phyloP scores from a whole-genome alignment of 2,888 invertebrate species.

The Petrophora chlorosata region DNA sequence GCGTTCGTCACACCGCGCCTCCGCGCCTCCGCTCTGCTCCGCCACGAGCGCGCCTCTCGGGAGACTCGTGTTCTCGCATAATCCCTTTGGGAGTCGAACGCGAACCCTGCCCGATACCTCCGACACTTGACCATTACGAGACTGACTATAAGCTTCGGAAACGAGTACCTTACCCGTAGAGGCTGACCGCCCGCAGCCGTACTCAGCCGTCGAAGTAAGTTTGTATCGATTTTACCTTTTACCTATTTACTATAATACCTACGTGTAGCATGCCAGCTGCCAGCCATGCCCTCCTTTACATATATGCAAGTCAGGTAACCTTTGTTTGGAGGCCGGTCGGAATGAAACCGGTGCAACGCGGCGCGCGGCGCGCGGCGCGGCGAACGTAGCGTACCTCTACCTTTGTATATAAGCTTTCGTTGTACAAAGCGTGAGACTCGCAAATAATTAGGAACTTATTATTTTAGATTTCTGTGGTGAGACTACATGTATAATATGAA shows the following conservation, averaged over 20 bases:
- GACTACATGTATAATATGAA: no score
- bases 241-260: no score
- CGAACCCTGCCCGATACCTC: slow-evolving; percentile 11
- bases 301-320: background rate
- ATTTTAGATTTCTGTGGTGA: no score
- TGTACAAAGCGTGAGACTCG: no score
- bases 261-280: background rate
- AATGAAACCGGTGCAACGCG: background rate
- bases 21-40: background rate
- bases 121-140: slow-evolving; percentile 1
- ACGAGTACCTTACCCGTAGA: background rate
- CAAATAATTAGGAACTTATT: no score
- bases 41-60: slow-evolving; percentile 5
- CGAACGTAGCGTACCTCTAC: no score
- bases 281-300: background rate
- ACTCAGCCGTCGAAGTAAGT: slow-evolving; percentile 1
- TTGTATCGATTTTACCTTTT: slow-evolving; percentile 8
- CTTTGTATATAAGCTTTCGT: no score
- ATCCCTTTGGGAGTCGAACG: slow-evolving; percentile 32
- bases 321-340: slow-evolving; percentile 1
- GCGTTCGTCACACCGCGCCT: slow-evolving; percentile 8
- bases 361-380: no score
- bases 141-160: slow-evolving; percentile 19
- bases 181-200: slow-evolving; percentile 1
- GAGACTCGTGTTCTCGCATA: slow-evolving; percentile 21